phyloP scores from a whole-genome alignment of 2,888 invertebrate genomes.

The Chouioia cunea region DNA sequence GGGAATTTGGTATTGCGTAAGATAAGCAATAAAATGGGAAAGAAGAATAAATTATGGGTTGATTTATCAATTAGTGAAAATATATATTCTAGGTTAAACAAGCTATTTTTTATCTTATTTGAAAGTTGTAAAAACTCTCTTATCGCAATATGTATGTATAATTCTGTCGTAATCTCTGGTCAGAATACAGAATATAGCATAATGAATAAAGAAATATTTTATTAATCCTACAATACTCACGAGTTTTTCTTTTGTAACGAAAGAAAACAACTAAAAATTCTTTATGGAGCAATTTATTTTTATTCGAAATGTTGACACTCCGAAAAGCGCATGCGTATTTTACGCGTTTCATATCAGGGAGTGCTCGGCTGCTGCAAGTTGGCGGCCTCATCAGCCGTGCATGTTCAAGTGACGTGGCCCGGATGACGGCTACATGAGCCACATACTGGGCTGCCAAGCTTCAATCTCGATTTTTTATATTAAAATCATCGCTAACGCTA shows the following conservation, averaged over 20 bases:
- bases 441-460: neutral
- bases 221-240: no score
- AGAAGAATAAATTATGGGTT: no score
- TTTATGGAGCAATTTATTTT: neutral
- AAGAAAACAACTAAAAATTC: neutral
- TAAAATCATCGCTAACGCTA: neutral
- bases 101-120: no score
- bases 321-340: slow-evolving; percentile 15
- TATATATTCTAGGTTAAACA: no score
- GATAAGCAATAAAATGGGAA: no score
- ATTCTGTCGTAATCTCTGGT: no score
- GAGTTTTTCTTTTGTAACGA: neutral
- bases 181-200: no score
- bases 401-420: slow-evolving; percentile 57
- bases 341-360: neutral
- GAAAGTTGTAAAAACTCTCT: no score
- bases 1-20: no score
- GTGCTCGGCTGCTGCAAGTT: neutral
- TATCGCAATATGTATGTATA: no score
- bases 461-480: slow-evolving; percentile 1
- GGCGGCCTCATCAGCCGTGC: neutral
- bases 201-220: no score
- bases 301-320: neutral
- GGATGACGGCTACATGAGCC: slow-evolving; percentile 51
- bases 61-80: no score